phyloP scores from a whole-genome alignment of 2,113 vertebrate species.

The Okapia johnstoni region DNA sequence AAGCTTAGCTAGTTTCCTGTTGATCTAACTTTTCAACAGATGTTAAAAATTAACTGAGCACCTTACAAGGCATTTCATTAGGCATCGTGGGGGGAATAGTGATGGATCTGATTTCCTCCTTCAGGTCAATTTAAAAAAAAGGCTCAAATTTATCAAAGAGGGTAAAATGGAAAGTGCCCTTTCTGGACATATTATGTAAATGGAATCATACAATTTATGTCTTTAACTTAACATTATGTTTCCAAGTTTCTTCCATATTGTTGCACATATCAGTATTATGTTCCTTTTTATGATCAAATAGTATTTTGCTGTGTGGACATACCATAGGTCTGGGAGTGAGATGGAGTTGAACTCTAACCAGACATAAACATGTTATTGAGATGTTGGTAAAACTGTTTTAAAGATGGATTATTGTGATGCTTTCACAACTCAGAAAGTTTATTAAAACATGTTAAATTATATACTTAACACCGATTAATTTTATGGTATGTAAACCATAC shows the following conservation, averaged over 20 bases:
- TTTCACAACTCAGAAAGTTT: background rate
- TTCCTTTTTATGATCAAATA: background rate
- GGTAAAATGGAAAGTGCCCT: background rate
- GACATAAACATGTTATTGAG: background rate
- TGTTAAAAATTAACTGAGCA: background rate
- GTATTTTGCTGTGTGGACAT: background rate
- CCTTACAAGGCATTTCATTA: background rate
- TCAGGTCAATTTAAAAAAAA: background rate
- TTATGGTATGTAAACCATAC: background rate
- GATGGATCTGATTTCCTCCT: background rate
- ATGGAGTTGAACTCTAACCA: background rate
- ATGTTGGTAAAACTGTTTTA: background rate
- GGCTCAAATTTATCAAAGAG: background rate
- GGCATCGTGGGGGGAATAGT: background rate
- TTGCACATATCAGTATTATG: no score
- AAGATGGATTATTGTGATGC: background rate
- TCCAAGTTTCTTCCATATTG: background rate
- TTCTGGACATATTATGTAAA: background rate
- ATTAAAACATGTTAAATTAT: background rate
- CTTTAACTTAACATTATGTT: background rate
- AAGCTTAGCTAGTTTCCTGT: background rate
- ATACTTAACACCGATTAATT: background rate
- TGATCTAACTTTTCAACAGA: background rate
- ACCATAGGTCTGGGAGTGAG: background rate
- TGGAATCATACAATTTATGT: background rate